A percentile compares a stretch with the other conserved stretches of the same genome.
Evolutionary conservation across 2,113 vertebrate species (phyloP).

Genomic region (Myotis brandtii): DNA sequence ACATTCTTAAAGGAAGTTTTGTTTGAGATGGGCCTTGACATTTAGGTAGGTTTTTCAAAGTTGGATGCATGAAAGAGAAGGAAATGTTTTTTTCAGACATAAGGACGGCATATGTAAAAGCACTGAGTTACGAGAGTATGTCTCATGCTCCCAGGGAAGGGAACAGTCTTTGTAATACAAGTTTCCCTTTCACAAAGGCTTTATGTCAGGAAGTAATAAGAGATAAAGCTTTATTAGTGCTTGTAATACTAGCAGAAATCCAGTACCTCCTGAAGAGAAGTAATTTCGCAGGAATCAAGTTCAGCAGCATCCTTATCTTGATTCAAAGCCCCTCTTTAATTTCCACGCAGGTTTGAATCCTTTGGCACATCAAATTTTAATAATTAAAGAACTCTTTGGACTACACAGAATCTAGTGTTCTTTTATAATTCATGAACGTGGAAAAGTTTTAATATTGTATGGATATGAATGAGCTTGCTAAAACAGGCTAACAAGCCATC

Average conservation of each 20-base stretch:
- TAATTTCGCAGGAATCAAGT: constrained; percentile 72
- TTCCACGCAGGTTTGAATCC: constrained; percentile 74
- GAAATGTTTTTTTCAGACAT: background rate
- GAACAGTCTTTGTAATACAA: constrained; percentile 52
- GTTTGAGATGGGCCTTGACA: background rate
- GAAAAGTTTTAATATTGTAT: constrained; percentile 78
- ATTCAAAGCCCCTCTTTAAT: constrained; percentile 72
- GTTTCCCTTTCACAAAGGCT: constrained; percentile 51
- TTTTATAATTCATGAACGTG: constrained; percentile 81
- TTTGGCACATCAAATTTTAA: constrained; percentile 78
- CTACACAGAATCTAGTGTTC: constrained; percentile 37
- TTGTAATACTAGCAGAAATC: constrained; percentile 66
- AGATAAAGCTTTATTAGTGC: constrained; percentile 77
- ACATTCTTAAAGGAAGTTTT: background rate
- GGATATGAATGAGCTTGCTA: constrained; percentile 77
- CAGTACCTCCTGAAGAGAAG: constrained; percentile 75
- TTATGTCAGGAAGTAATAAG: constrained; percentile 74
- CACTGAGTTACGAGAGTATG: background rate
- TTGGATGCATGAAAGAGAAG: background rate
- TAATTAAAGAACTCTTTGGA: constrained; percentile 78
- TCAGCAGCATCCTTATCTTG: constrained; percentile 64
- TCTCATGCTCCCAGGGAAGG: constrained; percentile 28
- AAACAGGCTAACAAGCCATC: constrained; percentile 85
- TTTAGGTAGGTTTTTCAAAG: background rate
- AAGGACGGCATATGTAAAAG: background rate